phyloP scores from a whole-genome alignment of 2,888 invertebrate genomes.

The Pardosa pseudoannulata region DNA sequence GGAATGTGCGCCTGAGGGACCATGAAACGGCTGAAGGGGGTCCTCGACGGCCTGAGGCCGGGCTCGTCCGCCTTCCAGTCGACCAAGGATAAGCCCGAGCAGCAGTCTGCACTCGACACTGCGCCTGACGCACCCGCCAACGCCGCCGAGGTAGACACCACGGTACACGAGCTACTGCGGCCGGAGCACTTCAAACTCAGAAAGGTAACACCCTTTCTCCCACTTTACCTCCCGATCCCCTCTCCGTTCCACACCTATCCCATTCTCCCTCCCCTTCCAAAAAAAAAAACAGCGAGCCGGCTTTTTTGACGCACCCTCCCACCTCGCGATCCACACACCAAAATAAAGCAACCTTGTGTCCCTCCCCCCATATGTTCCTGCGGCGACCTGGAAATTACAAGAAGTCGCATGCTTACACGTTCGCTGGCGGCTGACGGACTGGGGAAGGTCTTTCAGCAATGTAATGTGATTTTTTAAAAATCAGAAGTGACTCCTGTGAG shows the following conservation, averaged over 20 bases:
- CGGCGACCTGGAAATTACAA: background rate
- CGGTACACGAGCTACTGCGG: slow-evolving; percentile 63
- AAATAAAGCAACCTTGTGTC: too few relatives aligned
- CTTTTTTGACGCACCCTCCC: too few relatives aligned
- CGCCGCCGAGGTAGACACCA: slow-evolving; percentile 54
- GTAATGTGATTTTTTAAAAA: background rate
- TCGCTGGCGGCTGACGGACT: background rate
- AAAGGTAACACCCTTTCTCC: slow-evolving; percentile 44
- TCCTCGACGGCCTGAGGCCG: slow-evolving; percentile 65
- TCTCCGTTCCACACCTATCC: background rate
- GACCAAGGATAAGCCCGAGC: slow-evolving; percentile 62
- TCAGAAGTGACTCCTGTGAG: background rate
- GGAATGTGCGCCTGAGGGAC: slow-evolving; percentile 46
- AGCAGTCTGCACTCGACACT: slow-evolving; percentile 46
- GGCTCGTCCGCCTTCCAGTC: slow-evolving; percentile 58
- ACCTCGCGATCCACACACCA: too few relatives aligned
- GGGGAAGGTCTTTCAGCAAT: background rate
- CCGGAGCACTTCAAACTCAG: slow-evolving; percentile 64
- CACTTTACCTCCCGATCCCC: too few relatives aligned
- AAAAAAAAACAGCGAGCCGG: too few relatives aligned
- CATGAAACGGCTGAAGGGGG: slow-evolving; percentile 67
- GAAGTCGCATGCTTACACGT: background rate
- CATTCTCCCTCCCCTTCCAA: background rate
- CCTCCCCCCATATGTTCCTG: slow-evolving; percentile 1
- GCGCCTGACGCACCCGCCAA: slow-evolving; percentile 43